These are phyloP conservation scores for Capromys pilorides DNA, from an alignment of 2,797 vertebrate genomes.

Conservation along the genomic window DNA sequence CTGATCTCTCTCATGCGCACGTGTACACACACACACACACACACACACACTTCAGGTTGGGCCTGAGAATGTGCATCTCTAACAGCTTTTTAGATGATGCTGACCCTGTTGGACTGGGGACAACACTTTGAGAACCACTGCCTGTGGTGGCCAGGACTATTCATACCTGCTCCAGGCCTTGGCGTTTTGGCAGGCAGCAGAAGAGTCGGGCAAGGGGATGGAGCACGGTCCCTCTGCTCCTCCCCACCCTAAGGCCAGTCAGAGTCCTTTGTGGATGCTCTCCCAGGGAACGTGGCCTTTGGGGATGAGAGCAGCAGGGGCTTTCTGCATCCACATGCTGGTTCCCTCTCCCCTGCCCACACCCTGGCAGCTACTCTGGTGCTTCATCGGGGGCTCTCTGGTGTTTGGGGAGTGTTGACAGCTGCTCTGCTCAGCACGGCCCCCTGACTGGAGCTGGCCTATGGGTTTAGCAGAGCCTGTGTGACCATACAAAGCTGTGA, in stretches of 20 bases:
- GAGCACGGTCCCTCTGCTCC: background rate
- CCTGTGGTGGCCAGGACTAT: background rate
- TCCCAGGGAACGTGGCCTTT: background rate
- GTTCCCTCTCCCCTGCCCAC: background rate
- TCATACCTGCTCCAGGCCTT: background rate
- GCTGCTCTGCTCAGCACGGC: background rate
- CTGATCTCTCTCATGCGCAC: background rate
- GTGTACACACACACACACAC: background rate
- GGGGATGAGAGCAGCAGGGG: background rate
- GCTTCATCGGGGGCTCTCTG: background rate
- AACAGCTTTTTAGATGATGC: background rate
- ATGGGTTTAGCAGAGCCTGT: background rate
- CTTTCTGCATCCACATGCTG: background rate
- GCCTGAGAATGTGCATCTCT: background rate
- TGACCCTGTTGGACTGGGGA: background rate
- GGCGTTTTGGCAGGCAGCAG: background rate
- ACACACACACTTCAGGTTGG: background rate
- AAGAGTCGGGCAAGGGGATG: background rate
- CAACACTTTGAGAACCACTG: background rate
- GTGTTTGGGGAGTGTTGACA: background rate
- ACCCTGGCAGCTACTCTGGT: too few relatives aligned
- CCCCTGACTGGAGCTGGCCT: background rate
- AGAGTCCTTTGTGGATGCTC: fast-evolving
- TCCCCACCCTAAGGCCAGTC: background rate
- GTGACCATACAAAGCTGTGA: background rate